Evolutionary conservation across 2,113 vertebrate species (phyloP), one percentile per base, ranked within the genome.

Genomic region (Amphiprion percula): DNA sequence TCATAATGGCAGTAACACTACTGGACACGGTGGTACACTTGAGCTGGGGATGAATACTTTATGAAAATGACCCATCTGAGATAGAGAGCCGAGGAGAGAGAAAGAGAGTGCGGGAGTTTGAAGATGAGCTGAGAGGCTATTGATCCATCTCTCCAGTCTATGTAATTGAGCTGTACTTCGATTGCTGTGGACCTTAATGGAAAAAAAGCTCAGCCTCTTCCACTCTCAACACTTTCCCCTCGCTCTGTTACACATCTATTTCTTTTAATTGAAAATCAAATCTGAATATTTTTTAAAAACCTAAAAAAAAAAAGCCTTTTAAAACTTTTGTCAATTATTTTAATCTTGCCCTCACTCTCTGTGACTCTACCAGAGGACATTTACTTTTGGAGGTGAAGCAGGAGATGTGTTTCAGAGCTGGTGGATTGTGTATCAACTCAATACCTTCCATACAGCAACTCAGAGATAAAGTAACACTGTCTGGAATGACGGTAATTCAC

Each of bases 21-120:
- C 71, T 75, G 81, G 88, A 86, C 83, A 79, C 41, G 61, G 74
- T 53, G 73, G 66, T 69, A 74, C 79, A 91, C 80, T 86, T 66
- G 80, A 91, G 86, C 82, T 71, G 59, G 58, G 77, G 77, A 92
- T 94, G 70, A 94, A 94, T 94, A 93, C 91, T 94, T 95, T 88
- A 94, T 93, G 92, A 93, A 94, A 94, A 94, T 90, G 74, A 90
- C 84, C 83, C 82, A 87, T 89, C 78, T 63, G 75, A 86, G 85
- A 74, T 67, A 65, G 63, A 73, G 64, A 68, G 66, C 28, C 1
- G 28, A 66, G 68, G 77, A 65, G 68, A 41, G 41, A 63, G 70
- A 50, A 7, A 50, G 23, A 47, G 53, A 75, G 77, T 47, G 79
- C 69, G 77, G 47, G 73, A 79, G 82, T 77, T 82, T 68, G 68